phyloP scores from a whole-genome alignment of 2,113 vertebrate species.

The Ophthalmolycus amberensis region DNA sequence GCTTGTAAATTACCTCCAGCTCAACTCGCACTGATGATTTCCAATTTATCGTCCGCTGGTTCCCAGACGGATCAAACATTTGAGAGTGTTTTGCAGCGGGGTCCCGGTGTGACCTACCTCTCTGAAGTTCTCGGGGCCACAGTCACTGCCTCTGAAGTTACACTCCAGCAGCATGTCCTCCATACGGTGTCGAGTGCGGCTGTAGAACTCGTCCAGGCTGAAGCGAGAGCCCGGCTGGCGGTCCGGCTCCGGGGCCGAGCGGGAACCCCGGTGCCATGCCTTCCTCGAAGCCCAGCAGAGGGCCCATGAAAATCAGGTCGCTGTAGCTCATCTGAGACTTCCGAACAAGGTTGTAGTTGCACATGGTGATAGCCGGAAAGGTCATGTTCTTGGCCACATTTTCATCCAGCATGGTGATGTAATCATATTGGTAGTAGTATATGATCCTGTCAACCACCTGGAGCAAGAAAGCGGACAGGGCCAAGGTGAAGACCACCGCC shows the following conservation, averaged over 20 bases:
- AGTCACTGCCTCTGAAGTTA: conserved; percentile 86
- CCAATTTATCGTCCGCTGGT: not conserved
- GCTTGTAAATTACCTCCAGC: not conserved
- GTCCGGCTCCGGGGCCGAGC: conserved; percentile 82
- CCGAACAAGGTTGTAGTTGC: conserved; percentile 91
- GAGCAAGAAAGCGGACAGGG: conserved; percentile 89
- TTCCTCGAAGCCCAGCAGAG: conserved; percentile 89
- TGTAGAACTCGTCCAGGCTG: conserved; percentile 89
- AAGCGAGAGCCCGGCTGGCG: conserved; percentile 79
- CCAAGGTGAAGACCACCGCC: conserved; percentile 88
- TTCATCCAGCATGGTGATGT: conserved; percentile 91
- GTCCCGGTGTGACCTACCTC: conserved; percentile 84
- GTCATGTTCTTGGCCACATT: conserved; percentile 83
- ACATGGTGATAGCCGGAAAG: conserved; percentile 93
- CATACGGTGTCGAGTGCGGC: conserved; percentile 91
- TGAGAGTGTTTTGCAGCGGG: not conserved
- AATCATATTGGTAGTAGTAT: conserved; percentile 90
- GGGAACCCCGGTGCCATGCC: conserved; percentile 89
- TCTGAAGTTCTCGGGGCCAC: conserved; percentile 88
- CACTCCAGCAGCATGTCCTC: conserved; percentile 96
- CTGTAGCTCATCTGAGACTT: conserved; percentile 91
- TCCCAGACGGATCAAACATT: conserved; percentile 29
- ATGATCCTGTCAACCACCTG: conserved; percentile 91
- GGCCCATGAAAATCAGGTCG: conserved; percentile 92
- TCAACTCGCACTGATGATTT: conserved; percentile 5